These are phyloP conservation scores for Leucophenga montana DNA, from an alignment of 2,888 invertebrate species.

Conservation along the genomic window DNA sequence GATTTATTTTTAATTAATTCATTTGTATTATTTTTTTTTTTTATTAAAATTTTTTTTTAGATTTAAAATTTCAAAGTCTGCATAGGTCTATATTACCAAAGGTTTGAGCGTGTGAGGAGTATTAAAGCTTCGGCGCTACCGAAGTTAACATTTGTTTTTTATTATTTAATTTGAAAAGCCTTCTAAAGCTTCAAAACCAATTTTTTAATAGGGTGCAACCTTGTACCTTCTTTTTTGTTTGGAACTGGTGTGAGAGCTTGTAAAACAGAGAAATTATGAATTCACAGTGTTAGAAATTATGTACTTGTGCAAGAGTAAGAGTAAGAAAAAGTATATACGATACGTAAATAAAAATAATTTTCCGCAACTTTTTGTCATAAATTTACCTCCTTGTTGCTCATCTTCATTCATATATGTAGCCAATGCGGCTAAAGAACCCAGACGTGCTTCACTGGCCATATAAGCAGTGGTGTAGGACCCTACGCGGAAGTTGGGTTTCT, in stretches of 20 bases:
- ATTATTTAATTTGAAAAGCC: too few species aligned
- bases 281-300: conserved; percentile 13
- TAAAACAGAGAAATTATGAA: conserved; percentile 48
- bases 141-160: too few species aligned
- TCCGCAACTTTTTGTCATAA: background rate
- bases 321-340: too few species aligned
- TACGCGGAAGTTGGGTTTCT: conserved; percentile 79
- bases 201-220: too few species aligned
- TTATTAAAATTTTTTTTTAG: too few species aligned
- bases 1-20: too few species aligned
- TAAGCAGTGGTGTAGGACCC: conserved; percentile 75
- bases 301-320: background rate
- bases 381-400: conserved; percentile 69
- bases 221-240: conserved; percentile 58
- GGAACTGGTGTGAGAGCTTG: conserved; percentile 72
- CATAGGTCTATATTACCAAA: too few species aligned
- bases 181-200: too few species aligned
- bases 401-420: conserved; percentile 72
- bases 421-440: conserved; percentile 72
- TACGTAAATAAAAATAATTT: background rate
- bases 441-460: conserved; percentile 66
- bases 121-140: too few species aligned
- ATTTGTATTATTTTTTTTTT: too few species aligned
- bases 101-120: too few species aligned
- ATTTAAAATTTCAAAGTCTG: too few species aligned